Base-by-base conservation (phyloP, 1,140 invertebrate species). In the Lanistes nyassanus region DNA sequence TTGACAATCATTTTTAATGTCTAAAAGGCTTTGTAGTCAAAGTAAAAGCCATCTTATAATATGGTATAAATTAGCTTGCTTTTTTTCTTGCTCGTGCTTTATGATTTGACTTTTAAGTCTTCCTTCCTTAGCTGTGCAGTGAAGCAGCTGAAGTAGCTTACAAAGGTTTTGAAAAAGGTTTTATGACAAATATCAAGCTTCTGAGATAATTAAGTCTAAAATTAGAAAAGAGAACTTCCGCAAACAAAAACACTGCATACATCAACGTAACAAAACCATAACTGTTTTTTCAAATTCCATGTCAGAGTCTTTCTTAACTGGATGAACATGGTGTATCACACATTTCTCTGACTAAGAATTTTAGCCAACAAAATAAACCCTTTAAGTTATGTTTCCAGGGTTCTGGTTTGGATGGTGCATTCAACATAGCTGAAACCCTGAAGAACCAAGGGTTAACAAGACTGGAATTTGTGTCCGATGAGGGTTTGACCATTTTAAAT, bases 401-500 rank as follows among this genome's bases (percentile, higher is more conserved):
- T 21, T 53, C 51, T 23, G 92, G 92, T 13, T 26, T 75, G 9
- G 84, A 90, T 80, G 92, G 91, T 19, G 91, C 91, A 7, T 76
- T 78, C 53, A 75, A 84, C 39, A 86, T 92, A 21, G 88, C 87
- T 23, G 80, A 86, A 39, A 47, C 83, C 21, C 79, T 92, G 26
- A 70, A 81, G 72, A 76, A 79, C 0, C 76, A 88, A 68, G 87
- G 88, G n/a, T 84, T 91, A 2, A 71, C 58, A 3, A 74, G 86
- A 42, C 77, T 92, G 16, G 91, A 92, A 79, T 92, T 91, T 81
- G 78, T 92, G 21, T 76, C 92, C 13, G 92, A 92, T 84, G 92
- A 92, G 84, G 92, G 92, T 13, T 80, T 88, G 55, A 85, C 89
- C 56, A 82, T 92, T 7, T 31, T 88, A 11, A 84, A 90, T 76